Percentiles rank a stretch among this genome's conserved stretches.
Conservation (phyloP, 2,113 vertebrate species). For the Cnemophilus loriae region DNA sequence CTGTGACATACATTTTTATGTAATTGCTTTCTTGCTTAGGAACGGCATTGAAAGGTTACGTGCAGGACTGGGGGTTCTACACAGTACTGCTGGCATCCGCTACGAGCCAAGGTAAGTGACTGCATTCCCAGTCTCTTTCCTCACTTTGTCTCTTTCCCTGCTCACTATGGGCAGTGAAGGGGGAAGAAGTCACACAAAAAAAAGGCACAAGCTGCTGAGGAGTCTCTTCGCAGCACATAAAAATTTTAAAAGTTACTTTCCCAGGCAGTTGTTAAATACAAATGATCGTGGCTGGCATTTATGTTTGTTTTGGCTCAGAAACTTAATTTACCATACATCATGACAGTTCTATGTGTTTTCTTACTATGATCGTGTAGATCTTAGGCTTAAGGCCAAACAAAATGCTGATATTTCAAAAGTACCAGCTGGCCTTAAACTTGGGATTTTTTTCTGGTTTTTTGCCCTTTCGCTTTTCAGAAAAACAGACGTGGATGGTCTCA, state of each 20-base stretch:
- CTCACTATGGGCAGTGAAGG: fast-evolving
- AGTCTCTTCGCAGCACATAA: background rate
- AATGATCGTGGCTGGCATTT: fast-evolving
- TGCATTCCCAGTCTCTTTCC: background rate
- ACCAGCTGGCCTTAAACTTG: background rate
- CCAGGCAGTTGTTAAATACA: background rate
- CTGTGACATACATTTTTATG: background rate
- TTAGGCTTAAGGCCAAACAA: background rate
- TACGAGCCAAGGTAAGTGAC: constrained; percentile 86
- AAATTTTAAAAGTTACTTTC: background rate
- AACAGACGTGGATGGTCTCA: background rate
- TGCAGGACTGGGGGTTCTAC: constrained; percentile 79
- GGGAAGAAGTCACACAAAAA: background rate
- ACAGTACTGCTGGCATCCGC: constrained; percentile 67
- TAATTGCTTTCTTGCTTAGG: constrained; percentile 70
- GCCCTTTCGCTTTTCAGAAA: background rate
- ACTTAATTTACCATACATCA: background rate
- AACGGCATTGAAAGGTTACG: constrained; percentile 89
- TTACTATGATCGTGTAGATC: background rate
- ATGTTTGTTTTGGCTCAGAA: background rate
- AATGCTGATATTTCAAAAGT: background rate
- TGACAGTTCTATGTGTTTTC: background rate
- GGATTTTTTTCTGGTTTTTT: background rate
- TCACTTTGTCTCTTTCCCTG: background rate
- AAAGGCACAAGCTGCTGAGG: background rate